Evolutionary conservation across 2,888 invertebrate species (phyloP), one percentile per base, ranked within the genome.

Genomic region (Cylindroiulus punctatus): DNA sequence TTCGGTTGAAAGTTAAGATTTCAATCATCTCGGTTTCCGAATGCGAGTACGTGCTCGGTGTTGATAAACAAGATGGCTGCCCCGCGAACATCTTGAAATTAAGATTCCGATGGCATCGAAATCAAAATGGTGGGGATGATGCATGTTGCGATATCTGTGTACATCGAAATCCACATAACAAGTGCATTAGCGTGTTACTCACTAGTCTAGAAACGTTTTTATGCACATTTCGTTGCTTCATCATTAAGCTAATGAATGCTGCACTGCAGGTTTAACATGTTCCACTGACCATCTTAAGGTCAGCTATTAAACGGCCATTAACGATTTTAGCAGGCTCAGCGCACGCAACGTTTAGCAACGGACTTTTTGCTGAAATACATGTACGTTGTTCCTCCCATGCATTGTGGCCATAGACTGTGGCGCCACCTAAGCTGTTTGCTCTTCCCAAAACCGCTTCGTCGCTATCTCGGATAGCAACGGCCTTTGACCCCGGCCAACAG

Each of bases 381-480:
- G n/a, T n/a, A n/a, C n/a, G n/a, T n/a, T n/a, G 65, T 65, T 22
- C 4, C 19, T 52, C 65, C 65, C 26, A 5, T 10, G 26, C 22
- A n/a, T 57, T n/a, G 4, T 65, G 22, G 10, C 3, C 26, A 22
- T 26, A 10, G 22, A 26, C 7, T 26, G 65, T 65, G 5, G 65
- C 26, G 65, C 65, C 65, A 65, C 22, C 65, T 65, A 22, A 7
- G 22, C 2, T 2, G 12, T 65, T 65, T 65, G 65, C 22, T 65
- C 26, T 65, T 65, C 65, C 22, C 65, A 26, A 65, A 65, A 57
- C n/a, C n/a, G 5, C 0, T 30, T 30, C 14, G 65, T 65, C 65
- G 26, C 26, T 76, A 76, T 76, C 76, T 76, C 30, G 76, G 76
- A 30, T 76, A 30, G 76, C 76, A 76, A 76, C 76, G 76, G 30